Evolutionary conservation across 2,888 invertebrate genomes (phyloP), one percentile per base, ranked within the genome.

Genomic region (Molorchus minor): DNA sequence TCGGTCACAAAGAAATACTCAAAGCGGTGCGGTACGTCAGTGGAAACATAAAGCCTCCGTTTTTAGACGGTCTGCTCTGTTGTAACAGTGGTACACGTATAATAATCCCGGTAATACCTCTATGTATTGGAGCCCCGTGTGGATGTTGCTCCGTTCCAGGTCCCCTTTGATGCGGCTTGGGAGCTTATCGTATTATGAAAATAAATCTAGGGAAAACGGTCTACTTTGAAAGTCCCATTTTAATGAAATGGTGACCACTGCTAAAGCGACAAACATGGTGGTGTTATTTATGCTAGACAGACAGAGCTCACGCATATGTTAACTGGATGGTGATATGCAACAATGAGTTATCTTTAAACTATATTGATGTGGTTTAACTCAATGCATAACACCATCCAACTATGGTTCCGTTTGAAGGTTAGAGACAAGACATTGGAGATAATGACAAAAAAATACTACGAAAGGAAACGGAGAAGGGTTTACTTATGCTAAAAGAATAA

Each of bases 1-100:
- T 44, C 45, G 47, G 21, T 57, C 25, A 53, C 55, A 63, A 58
- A 61, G 47, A 58, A 58, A 63, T 63, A 55, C 60, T 63, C 58
- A 52, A 60, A 63, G 63, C 60, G 52, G 29, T 43, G 57, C 60
- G 46, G 49, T 58, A 55, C 52, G 49, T 56, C 38, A 55, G 58
- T 56, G 47, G 44, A 43, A 57, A 63, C 56, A 58, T 56, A 60
- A 60, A 60, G 56, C 60, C 29, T 38, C 53, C 43, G 55, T 51
- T 59, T 59, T 59, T 59, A 59, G 45, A 45, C 38, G 55, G 45
- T n/a, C 51, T 54, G 20, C 20, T 55, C 41, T 52, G 35, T 36
- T 19, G 33, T 17, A 46, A 47, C 20, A 25, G 25, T n/a, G n/a
- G n/a, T n/a, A n/a, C n/a, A 51, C 15, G 16, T 25, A 40, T 25